Evolutionary conservation across 2,888 invertebrate genomes (phyloP).

Genomic region (Eupithecia inturbata): DNA sequence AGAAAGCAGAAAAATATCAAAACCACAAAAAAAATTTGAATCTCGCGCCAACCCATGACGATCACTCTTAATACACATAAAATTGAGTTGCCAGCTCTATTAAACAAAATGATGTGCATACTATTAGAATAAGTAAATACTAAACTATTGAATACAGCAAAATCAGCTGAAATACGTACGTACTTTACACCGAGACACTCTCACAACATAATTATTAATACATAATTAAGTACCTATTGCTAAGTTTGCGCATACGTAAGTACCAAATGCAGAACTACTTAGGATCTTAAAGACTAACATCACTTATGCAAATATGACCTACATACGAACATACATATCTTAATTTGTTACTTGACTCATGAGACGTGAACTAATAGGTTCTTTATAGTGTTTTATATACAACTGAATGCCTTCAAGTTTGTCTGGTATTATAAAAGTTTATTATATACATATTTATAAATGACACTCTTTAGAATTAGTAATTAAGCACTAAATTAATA

Average conservation of each 20-base stretch:
- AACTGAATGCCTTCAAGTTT: no score
- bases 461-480: no score
- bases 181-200: neutral
- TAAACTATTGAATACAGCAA: neutral
- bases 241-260: slow-evolving; percentile 1
- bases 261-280: neutral
- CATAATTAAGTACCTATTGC: neutral
- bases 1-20: no score
- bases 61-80: no score
- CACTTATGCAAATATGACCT: slow-evolving; percentile 13
- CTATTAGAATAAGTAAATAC: no score
- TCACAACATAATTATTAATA: neutral
- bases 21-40: no score
- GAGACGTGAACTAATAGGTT: neutral
- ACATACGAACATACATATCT: neutral
- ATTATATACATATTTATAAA: no score
- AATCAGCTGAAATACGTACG: neutral
- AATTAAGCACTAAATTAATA: no score
- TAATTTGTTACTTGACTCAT: neutral
- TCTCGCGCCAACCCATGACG: no score
- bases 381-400: neutral
- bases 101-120: no score
- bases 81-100: no score
- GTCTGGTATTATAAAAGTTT: no score
- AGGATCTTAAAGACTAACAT: slow-evolving; percentile 10